These are phyloP conservation scores for Tricholaema leucomelas DNA, from an alignment of 2,113 vertebrate genomes.

Conservation along the genomic window DNA sequence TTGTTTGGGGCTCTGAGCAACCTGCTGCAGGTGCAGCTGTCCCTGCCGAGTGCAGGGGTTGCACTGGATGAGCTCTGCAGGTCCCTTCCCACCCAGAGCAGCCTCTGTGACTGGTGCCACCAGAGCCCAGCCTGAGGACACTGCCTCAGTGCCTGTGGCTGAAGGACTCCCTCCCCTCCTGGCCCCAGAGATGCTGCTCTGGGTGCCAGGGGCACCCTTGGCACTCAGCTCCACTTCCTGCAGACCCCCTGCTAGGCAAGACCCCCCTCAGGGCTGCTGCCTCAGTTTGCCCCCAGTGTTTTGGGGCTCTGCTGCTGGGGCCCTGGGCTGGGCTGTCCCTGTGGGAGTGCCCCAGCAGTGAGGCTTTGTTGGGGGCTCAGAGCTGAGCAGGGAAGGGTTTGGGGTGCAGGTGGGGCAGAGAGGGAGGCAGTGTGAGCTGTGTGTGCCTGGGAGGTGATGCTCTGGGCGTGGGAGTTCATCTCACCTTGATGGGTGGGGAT, in stretches of 20 bases:
- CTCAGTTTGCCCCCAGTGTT: background rate
- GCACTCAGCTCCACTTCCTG: fast-evolving
- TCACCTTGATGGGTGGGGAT: background rate
- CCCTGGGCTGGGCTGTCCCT: background rate
- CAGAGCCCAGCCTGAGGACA: fast-evolving
- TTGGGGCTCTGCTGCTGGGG: background rate
- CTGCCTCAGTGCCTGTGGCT: background rate
- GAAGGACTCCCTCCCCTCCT: background rate
- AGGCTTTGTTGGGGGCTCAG: too few relatives aligned
- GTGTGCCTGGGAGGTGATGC: background rate
- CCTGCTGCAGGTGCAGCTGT: too few relatives aligned
- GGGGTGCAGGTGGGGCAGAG: fast-evolving
- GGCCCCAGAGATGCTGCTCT: background rate
- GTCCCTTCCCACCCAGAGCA: too few relatives aligned
- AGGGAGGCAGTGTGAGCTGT: background rate
- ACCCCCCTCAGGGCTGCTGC: background rate
- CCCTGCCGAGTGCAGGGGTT: too few relatives aligned
- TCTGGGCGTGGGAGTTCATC: background rate
- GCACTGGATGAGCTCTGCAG: too few relatives aligned
- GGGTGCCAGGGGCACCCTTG: fast-evolving
- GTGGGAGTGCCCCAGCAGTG: background rate
- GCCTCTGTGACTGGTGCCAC: background rate
- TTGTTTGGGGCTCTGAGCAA: too few relatives aligned
- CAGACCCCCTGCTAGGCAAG: background rate
- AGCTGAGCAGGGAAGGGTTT: too few relatives aligned